Evolutionary conservation across 2,797 vertebrate genomes (phyloP), one percentile per base, ranked within the genome.

Genomic region (Peromyscus attwateri): DNA sequence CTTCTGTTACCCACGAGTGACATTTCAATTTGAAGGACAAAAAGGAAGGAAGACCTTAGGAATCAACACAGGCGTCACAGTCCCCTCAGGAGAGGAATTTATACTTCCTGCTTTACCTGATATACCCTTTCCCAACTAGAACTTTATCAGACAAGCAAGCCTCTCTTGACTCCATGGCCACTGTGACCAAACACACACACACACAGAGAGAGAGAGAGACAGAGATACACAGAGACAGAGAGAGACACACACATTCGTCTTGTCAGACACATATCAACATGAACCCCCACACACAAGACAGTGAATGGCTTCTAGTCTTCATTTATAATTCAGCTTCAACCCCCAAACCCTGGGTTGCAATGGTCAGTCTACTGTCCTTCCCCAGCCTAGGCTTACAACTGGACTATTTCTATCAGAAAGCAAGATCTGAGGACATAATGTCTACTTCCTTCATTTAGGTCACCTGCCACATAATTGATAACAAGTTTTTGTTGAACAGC

Each of bases 21-120:
- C 91, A 89, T 82, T 91, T 76, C 75, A 84, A 60, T 77, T 64
- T 87, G 34, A 83, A 70, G 57, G 52, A 70, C 14, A 70, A 52
- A 84, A 88, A 75, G 52, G 43, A 82, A 82, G 84, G 17, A 60
- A 21, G 43, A 62, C 34, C 29, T 40, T 16, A 76, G 31, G n/a
- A 93, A 75, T 8, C 60, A 60, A 70, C n/a, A 27, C 34, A 57
- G 3, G 4, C 16, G 12, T 46, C 57, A 46, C 11, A 40, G 37
- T 76, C 17, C 43, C 55, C 2, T 0, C 7, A 55, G 5, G 23
- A 37, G 19, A 25, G 29, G 5, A 71, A 91, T 31, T 37, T 46
- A 29, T 0, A n/a, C 80, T 62, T 82, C 70, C 17, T 62, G 31
- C 27, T 76, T 66, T 77, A 29, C 3, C 4, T 70, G 0, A 66